Evolutionary conservation across 2,113 vertebrate species (phyloP).

Genomic region (Nesogale talazaci): DNA sequence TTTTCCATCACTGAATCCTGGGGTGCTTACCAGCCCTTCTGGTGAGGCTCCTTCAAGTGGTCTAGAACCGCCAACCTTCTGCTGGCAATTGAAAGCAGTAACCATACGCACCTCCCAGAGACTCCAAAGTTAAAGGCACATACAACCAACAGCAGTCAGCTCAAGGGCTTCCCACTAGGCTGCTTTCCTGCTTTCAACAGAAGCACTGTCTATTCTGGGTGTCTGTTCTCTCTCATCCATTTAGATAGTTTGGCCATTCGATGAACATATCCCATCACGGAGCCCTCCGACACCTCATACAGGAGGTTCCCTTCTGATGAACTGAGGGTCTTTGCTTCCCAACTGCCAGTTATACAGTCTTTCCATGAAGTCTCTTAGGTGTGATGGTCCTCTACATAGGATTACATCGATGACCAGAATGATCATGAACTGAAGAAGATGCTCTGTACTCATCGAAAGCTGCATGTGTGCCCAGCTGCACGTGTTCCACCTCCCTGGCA

Average conservation of each 20-base stretch:
- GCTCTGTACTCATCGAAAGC: background rate
- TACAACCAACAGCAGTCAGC: no score
- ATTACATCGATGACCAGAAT: background rate
- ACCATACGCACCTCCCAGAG: background rate
- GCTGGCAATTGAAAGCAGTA: background rate
- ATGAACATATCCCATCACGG: background rate
- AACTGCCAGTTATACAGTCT: background rate
- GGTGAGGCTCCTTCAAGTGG: no score
- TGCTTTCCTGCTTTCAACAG: no score
- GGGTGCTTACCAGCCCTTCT: no score
- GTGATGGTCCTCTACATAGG: background rate
- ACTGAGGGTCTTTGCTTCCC: no score
- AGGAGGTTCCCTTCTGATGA: rapidly evolving
- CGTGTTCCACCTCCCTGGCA: background rate
- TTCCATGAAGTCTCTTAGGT: background rate
- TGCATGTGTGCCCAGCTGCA: background rate
- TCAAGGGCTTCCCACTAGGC: no score
- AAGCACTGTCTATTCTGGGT: no score
- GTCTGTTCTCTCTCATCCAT: no score
- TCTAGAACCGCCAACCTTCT: background rate
- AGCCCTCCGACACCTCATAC: no score
- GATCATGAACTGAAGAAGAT: background rate
- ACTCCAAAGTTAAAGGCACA: no score
- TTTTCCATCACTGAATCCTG: background rate
- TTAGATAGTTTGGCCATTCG: no score